Percentiles rank a stretch among this genome's conserved stretches.
Conservation (phyloP, 2,113 vertebrate species). For the Papio anubis region DNA sequence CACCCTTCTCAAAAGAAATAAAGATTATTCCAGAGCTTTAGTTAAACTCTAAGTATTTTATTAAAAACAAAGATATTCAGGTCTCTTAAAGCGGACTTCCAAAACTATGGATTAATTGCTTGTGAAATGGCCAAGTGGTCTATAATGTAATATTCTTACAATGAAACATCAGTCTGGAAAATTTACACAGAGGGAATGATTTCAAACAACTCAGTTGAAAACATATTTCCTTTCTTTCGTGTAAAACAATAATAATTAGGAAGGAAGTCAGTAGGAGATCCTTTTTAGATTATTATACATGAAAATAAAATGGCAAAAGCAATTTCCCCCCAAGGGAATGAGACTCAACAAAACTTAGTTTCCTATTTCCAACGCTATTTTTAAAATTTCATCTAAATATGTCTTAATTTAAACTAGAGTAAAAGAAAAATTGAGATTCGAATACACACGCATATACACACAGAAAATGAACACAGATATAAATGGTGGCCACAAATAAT, state of each 20-base stretch:
- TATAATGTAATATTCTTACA: neutral
- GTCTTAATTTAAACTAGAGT: slow-evolving; percentile 66
- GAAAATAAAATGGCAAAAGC: slow-evolving; percentile 43
- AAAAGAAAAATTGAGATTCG: slow-evolving; percentile 63
- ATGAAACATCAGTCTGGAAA: slow-evolving; percentile 21
- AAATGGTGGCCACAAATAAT: slow-evolving; percentile 35
- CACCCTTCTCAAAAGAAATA: slow-evolving; percentile 15
- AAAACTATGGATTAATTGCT: slow-evolving; percentile 43
- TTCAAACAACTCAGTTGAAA: neutral
- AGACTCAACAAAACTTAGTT: slow-evolving; percentile 64
- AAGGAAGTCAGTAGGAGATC: neutral
- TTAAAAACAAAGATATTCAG: slow-evolving; percentile 68
- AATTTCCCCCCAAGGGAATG: slow-evolving; percentile 14
- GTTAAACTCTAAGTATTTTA: slow-evolving; percentile 68
- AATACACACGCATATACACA: slow-evolving; percentile 41
- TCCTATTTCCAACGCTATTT: slow-evolving; percentile 68
- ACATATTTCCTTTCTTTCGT: neutral
- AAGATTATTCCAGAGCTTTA: slow-evolving; percentile 29
- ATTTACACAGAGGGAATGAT: neutral
- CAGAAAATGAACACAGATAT: slow-evolving; percentile 46
- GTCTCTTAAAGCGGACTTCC: slow-evolving; percentile 52
- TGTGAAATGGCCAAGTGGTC: slow-evolving; percentile 16
- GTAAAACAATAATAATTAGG: neutral
- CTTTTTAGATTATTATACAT: slow-evolving; percentile 40
- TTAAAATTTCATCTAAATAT: slow-evolving; percentile 63